Evolutionary conservation across 2,113 vertebrate species (phyloP).

Genomic region (Atherinomorus stipes): DNA sequence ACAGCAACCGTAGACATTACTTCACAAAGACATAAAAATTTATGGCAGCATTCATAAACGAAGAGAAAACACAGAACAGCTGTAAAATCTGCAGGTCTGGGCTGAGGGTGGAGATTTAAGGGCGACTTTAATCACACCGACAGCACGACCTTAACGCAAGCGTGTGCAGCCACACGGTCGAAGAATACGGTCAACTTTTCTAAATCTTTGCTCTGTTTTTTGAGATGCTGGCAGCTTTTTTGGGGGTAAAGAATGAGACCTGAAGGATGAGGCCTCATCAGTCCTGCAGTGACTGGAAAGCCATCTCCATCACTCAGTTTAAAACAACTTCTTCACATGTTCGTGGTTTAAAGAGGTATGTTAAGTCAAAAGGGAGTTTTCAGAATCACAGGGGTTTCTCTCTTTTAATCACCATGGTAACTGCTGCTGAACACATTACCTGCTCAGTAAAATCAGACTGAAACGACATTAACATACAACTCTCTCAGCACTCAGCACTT

Average conservation of each 20-base stretch:
- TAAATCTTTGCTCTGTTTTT: background rate
- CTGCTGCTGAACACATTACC: background rate
- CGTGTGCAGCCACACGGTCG: background rate
- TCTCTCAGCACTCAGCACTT: too few relatives aligned
- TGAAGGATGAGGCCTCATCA: too few relatives aligned
- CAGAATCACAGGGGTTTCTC: too few relatives aligned
- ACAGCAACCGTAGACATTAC: constrained; percentile 58
- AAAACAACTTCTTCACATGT: too few relatives aligned
- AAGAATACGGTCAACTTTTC: too few relatives aligned
- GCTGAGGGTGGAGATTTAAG: constrained; percentile 17
- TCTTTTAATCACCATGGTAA: background rate
- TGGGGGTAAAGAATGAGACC: too few relatives aligned
- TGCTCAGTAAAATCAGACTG: too few relatives aligned
- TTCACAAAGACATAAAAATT: constrained; percentile 57
- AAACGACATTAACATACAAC: too few relatives aligned
- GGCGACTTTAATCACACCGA: constrained; percentile 17
- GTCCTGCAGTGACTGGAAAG: too few relatives aligned
- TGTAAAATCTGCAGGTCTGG: constrained; percentile 43
- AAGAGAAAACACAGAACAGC: constrained; percentile 12
- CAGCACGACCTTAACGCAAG: background rate
- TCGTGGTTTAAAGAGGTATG: too few relatives aligned
- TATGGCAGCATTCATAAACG: constrained; percentile 33
- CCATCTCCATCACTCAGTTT: too few relatives aligned
- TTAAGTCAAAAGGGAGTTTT: too few relatives aligned
- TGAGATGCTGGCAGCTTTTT: background rate